phyloP scores from a whole-genome alignment of 2,113 vertebrate species.

The Grammomys dolichurus region DNA sequence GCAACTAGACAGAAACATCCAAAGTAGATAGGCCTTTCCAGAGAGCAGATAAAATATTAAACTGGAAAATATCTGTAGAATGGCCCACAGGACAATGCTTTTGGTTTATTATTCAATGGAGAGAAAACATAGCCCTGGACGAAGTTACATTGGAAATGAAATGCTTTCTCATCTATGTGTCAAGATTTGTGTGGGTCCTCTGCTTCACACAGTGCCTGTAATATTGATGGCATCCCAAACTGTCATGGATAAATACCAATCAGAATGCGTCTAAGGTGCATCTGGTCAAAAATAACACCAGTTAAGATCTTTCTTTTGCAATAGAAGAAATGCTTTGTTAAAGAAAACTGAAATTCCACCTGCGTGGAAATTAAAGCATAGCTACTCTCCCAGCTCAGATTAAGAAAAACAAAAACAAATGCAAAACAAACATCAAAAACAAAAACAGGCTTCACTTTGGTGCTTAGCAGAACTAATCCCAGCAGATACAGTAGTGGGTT shows the following conservation, averaged over 20 bases:
- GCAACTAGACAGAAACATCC: slow-evolving; percentile 45
- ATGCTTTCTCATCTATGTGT: slow-evolving; percentile 27
- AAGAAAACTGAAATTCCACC: slow-evolving; percentile 52
- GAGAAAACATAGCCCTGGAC: background rate
- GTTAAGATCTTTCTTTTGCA: slow-evolving; percentile 44
- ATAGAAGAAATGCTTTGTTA: slow-evolving; percentile 31
- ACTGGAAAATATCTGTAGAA: slow-evolving; percentile 57
- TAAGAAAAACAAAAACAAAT: background rate
- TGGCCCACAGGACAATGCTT: background rate
- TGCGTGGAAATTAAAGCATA: slow-evolving; percentile 52
- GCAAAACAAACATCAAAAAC: background rate
- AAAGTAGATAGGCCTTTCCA: slow-evolving; percentile 77
- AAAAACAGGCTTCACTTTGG: background rate
- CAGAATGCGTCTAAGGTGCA: slow-evolving; percentile 32
- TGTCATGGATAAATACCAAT: slow-evolving; percentile 55
- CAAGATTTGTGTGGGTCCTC: background rate
- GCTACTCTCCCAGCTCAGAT: slow-evolving; percentile 3
- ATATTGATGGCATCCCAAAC: slow-evolving; percentile 2
- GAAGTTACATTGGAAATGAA: slow-evolving; percentile 50
- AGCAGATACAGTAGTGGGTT: background rate
- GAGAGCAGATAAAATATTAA: slow-evolving; percentile 67
- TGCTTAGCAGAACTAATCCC: slow-evolving; percentile 16
- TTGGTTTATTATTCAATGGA: slow-evolving; percentile 38
- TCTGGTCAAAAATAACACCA: slow-evolving; percentile 67
- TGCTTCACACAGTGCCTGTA: slow-evolving; percentile 5